Evolutionary conservation across 1,140 invertebrate species (phyloP).

Genomic region (Bombus superbus): DNA sequence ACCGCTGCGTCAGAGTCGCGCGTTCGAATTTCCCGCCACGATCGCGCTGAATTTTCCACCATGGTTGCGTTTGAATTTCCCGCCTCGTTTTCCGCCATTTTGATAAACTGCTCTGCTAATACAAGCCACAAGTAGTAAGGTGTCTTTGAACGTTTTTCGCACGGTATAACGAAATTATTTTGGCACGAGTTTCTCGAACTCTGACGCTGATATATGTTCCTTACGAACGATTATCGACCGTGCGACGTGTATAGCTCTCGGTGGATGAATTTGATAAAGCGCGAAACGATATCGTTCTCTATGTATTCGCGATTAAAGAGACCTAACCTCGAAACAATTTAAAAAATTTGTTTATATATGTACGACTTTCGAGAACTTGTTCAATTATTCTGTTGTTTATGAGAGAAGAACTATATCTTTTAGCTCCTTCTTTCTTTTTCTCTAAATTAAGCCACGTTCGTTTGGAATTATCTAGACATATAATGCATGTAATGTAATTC

Average conservation of each 20-base stretch:
- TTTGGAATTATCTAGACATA: neutral
- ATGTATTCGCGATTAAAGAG: neutral
- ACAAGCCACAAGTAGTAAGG: neutral
- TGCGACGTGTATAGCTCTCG: neutral
- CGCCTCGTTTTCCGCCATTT: slow-evolving; percentile 24
- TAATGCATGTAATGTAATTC: neutral
- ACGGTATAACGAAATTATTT: too few species aligned
- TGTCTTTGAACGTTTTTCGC: too few species aligned
- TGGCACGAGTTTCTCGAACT: neutral
- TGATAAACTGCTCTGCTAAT: neutral
- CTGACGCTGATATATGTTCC: neutral
- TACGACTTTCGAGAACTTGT: neutral
- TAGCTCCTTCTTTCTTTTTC: neutral
- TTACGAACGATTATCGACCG: neutral
- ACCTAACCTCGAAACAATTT: slow-evolving; percentile 20
- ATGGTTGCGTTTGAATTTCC: slow-evolving; percentile 1
- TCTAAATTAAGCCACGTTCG: neutral
- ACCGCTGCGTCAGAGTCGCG: too few species aligned
- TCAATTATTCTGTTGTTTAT: neutral
- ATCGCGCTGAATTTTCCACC: neutral
- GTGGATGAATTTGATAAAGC: slow-evolving; percentile 16
- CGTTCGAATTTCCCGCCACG: neutral
- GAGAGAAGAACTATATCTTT: neutral
- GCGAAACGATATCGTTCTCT: neutral
- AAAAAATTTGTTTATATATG: neutral